Conservation (phyloP, 2,113 vertebrate species). For the Apistogramma diplotaenia region DNA sequence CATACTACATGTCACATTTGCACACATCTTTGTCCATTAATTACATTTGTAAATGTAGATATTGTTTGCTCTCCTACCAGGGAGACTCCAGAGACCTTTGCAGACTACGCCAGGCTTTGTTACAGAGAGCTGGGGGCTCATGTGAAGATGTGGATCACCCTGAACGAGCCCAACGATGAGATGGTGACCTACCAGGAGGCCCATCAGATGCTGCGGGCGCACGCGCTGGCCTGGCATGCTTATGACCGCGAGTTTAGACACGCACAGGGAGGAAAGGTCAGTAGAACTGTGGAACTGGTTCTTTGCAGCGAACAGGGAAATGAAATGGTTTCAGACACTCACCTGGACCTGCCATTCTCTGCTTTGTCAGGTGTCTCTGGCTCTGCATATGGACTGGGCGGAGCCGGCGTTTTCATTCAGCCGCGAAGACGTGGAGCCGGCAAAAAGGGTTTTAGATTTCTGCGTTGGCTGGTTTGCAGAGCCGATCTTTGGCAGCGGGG, state of each 20-base stretch:
- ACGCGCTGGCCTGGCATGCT: slow-evolving; percentile 86
- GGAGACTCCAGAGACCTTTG: slow-evolving; percentile 82
- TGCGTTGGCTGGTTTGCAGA: slow-evolving; percentile 92
- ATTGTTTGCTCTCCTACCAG: slow-evolving; percentile 11
- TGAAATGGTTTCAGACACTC: not conserved
- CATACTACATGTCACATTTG: not conserved
- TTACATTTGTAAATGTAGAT: not conserved
- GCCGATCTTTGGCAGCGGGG: slow-evolving; percentile 90
- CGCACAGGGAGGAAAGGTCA: slow-evolving; percentile 82
- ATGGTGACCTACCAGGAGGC: slow-evolving; percentile 83
- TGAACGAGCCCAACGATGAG: slow-evolving; percentile 86
- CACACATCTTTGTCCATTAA: too few species aligned
- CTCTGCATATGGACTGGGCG: slow-evolving; percentile 91
- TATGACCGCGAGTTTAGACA: slow-evolving; percentile 86
- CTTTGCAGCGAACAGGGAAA: not conserved
- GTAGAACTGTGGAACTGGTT: not conserved
- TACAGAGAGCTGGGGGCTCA: slow-evolving; percentile 83
- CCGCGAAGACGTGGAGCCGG: slow-evolving; percentile 82
- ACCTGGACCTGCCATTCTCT: not conserved
- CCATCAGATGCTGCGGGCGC: slow-evolving; percentile 89
- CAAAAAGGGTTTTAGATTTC: slow-evolving; percentile 88
- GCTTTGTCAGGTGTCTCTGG: slow-evolving; percentile 80
- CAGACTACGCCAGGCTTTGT: slow-evolving; percentile 87
- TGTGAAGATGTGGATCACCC: slow-evolving; percentile 93
- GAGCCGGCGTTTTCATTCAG: slow-evolving; percentile 92